These are phyloP conservation scores for Nomada flava DNA, from an alignment of 2,888 invertebrate species.

Conservation along the genomic window DNA sequence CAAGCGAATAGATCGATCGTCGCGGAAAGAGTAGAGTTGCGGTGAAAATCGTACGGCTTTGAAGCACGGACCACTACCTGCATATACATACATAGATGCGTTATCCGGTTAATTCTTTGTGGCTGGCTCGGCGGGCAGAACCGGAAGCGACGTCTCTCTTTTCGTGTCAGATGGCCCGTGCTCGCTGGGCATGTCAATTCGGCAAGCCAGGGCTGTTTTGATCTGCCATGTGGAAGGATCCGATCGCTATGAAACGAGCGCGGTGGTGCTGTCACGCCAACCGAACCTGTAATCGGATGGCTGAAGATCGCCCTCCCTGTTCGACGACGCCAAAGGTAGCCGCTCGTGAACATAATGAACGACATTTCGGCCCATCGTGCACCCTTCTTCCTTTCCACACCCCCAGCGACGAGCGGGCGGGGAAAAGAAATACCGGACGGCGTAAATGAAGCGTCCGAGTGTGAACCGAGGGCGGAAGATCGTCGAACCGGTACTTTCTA, in stretches of 20 bases:
- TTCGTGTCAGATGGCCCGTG: slow-evolving; percentile 71
- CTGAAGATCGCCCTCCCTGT: slow-evolving; percentile 37
- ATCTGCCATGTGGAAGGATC: slow-evolving; percentile 71
- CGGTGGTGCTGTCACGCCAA: slow-evolving; percentile 29
- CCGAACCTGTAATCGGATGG: slow-evolving; percentile 59
- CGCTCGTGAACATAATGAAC: slow-evolving; percentile 54
- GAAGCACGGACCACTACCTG: slow-evolving; percentile 49
- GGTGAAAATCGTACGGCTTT: slow-evolving; percentile 47
- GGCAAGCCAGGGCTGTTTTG: slow-evolving; percentile 67
- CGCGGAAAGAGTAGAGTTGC: background rate
- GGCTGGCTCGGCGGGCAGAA: slow-evolving; percentile 67
- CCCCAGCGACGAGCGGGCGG: background rate
- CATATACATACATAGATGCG: slow-evolving; percentile 31
- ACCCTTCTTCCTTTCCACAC: slow-evolving; percentile 1
- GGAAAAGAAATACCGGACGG: slow-evolving; percentile 2
- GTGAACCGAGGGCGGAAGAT: slow-evolving; percentile 9
- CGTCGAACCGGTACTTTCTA: background rate
- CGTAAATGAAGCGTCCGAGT: slow-evolving; percentile 31
- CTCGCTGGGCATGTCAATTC: slow-evolving; percentile 63
- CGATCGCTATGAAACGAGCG: slow-evolving; percentile 55
- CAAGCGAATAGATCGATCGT: background rate
- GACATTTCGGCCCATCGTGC: slow-evolving; percentile 27
- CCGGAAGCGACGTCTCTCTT: slow-evolving; percentile 70
- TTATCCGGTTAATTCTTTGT: slow-evolving; percentile 75
- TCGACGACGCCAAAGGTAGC: slow-evolving; percentile 41